These are phyloP conservation scores for Metacarcinus magister DNA, from an alignment of 2,888 invertebrate species.

Conservation along the genomic window DNA sequence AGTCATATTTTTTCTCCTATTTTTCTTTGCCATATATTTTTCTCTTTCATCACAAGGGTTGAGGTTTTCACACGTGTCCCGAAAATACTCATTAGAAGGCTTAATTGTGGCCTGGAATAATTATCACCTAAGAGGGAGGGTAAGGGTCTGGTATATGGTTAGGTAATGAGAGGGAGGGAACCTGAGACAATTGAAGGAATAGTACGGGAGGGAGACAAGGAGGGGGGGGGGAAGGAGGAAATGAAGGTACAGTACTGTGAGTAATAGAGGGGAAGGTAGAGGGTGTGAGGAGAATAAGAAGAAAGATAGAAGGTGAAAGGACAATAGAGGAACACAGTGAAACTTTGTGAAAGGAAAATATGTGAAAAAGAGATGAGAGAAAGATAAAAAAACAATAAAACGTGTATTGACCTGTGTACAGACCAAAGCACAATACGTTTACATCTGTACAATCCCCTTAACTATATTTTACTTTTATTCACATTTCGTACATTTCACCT, in stretches of 20 bases:
- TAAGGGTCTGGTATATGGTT: slow-evolving; percentile 14
- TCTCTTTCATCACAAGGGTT: not conserved
- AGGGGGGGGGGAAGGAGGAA: not conserved
- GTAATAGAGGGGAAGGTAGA: not conserved
- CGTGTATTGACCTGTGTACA: too few species aligned
- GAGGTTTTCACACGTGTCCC: not conserved
- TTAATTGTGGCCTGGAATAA: slow-evolving; percentile 22
- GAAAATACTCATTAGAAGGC: not conserved
- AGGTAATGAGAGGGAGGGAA: slow-evolving; percentile 29
- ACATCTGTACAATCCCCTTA: too few species aligned
- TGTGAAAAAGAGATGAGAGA: not conserved
- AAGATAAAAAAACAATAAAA: not conserved
- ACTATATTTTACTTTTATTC: too few species aligned
- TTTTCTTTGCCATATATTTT: not conserved
- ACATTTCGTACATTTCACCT: too few species aligned
- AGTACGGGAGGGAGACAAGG: not conserved
- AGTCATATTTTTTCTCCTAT: not conserved
- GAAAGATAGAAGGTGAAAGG: not conserved
- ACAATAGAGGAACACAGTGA: not conserved
- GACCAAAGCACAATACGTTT: too few species aligned
- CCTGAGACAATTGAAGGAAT: slow-evolving; percentile 8
- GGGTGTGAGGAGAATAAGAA: not conserved
- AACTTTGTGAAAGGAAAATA: not conserved
- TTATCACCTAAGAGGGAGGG: not conserved
- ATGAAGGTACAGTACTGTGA: not conserved